Conservation (phyloP, 2,113 vertebrate genomes). For the Forbesichthys agassizii region DNA sequence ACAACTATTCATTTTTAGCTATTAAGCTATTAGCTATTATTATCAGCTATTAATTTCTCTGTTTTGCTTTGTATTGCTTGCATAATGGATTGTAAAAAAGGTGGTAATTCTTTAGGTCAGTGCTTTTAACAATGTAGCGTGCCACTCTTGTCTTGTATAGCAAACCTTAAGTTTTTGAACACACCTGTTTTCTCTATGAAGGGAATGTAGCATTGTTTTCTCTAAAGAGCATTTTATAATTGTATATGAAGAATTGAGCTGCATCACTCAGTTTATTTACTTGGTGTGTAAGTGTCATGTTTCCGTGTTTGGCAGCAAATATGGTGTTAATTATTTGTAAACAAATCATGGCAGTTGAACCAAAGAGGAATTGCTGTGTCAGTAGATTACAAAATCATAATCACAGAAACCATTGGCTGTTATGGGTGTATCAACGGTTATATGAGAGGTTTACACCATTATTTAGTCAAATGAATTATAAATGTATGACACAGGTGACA, state of each 20-base stretch:
- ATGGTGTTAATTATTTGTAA: slow-evolving; percentile 21
- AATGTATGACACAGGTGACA: too few species aligned
- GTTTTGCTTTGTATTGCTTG: slow-evolving; percentile 41
- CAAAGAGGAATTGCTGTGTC: slow-evolving; percentile 50
- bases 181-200: slow-evolving; percentile 42
- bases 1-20: slow-evolving; percentile 5
- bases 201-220: slow-evolving; percentile 40
- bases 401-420: background rate
- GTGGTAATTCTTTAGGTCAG: background rate
- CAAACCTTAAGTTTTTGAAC: slow-evolving; percentile 32
- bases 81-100: slow-evolving; percentile 33
- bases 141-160: slow-evolving; percentile 18
- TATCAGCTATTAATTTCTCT: background rate
- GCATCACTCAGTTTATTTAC: slow-evolving; percentile 1
- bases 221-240: background rate
- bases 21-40: too few species aligned
- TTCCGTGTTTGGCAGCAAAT: slow-evolving; percentile 1
- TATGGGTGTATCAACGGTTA: too few species aligned
- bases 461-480: too few species aligned
- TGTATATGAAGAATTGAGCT: slow-evolving; percentile 20
- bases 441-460: too few species aligned
- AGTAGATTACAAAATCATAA: slow-evolving; percentile 12
- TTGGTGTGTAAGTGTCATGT: background rate
- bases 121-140: slow-evolving; percentile 55
- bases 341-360: slow-evolving; percentile 40